Evolutionary conservation across 2,888 invertebrate genomes (phyloP), one percentile per base, ranked within the genome.

Genomic region (Ormyrus nitidulus): DNA sequence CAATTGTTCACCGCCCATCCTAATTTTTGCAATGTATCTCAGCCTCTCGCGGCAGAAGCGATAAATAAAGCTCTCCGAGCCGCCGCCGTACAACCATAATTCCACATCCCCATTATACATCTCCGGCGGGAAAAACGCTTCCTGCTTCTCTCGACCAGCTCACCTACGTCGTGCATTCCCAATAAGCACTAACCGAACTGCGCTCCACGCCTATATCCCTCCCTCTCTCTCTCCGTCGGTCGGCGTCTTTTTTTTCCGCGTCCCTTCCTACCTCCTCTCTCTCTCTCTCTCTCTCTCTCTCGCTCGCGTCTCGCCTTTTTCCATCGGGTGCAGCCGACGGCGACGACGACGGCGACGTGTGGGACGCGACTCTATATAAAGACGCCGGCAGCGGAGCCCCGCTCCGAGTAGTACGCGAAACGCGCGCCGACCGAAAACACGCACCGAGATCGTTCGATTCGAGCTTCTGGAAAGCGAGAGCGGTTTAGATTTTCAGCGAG

Each of bases 331-430:
- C 80, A 80, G 77, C 61, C 77, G 77, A 73, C 69, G 58, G 56
- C 77, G 68, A 6, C n/a, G 61, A 10, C 62, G 61, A 49, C 51
- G 46, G 10, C 74, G 79, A 66, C 81, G 82, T 81, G 80, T 79
- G 81, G 82, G 81, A 66, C 68, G 77, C 76, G 64, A 51, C 73
- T 81, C 81, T 82, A 82, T 82, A 82, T 82, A 82, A 82, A 82
- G 82, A 82, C 80, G 74, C 80, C 82, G 82, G 73, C 61, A 54
- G 49, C 66, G 51, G 44, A 49, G 86, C 58, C 81, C 82, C 84
- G 84, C 76, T 82, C 82, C 84, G 84, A 86, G 86, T 86, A 83
- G 86, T 86, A 81, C 83, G 85, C 86, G 81, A 70, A 58, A 66
- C 77, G 73, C 70, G 65, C 64, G 64, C 49, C 53, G 69, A 80